phyloP scores from a whole-genome alignment of 1,140 invertebrate species.

The Sinonovacula constricta region DNA sequence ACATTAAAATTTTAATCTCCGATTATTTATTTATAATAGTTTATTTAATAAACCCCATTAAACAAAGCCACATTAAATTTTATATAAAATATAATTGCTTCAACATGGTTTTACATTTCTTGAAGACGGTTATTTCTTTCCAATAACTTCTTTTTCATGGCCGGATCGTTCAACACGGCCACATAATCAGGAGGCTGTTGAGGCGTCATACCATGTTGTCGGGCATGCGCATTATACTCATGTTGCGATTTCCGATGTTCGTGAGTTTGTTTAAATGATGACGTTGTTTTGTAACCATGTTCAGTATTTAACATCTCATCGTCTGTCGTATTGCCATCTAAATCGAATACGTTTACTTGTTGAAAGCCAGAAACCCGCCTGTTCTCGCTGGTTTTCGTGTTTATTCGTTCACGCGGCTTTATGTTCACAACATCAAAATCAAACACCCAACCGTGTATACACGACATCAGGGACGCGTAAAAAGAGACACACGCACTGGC shows the following conservation, averaged over 20 bases:
- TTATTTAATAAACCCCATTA: no score
- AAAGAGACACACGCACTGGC: conserved; percentile 20
- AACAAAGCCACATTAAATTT: no score
- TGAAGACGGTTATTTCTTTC: conserved; percentile 47
- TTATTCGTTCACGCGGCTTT: neutral
- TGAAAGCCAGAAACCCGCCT: conserved; percentile 36
- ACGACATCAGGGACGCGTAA: conserved; percentile 45
- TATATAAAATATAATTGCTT: no score
- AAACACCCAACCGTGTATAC: conserved; percentile 49
- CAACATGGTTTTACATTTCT: no score
- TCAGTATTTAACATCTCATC: neutral
- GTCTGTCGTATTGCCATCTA: conserved; percentile 26
- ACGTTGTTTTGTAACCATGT: conserved; percentile 29
- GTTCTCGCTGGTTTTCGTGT: neutral
- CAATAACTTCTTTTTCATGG: conserved; percentile 46
- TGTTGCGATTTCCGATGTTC: neutral
- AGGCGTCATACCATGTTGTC: conserved; percentile 20
- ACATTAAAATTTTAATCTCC: no score
- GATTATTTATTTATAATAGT: no score
- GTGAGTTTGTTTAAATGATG: conserved; percentile 33
- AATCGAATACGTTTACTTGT: conserved; percentile 31
- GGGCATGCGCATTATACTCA: conserved; percentile 6
- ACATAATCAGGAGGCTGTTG: conserved; percentile 39
- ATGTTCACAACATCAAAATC: conserved; percentile 36
- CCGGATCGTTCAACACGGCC: conserved; percentile 43